phyloP scores from a whole-genome alignment of 2,888 invertebrate species.

The Zele albiditarsus region DNA sequence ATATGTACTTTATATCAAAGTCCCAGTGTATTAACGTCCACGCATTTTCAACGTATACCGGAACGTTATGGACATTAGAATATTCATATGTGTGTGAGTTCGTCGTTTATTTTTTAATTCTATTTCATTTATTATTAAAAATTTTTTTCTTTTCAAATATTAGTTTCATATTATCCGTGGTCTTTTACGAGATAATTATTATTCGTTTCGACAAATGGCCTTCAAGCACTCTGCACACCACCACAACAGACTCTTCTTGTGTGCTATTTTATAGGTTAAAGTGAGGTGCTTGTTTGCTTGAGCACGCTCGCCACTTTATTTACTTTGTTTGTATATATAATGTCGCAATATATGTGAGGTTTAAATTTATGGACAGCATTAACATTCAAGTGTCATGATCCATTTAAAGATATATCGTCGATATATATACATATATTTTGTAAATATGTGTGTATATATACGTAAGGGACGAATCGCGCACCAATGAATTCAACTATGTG shows the following conservation, averaged over 20 bases:
- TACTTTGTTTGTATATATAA: constrained; percentile 5
- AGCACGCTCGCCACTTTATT: constrained; percentile 35
- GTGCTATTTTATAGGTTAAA: constrained; percentile 14
- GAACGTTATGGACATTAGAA: too few relatives aligned
- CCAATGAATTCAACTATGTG: not conserved
- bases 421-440: not conserved
- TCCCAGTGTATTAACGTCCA: constrained; percentile 16
- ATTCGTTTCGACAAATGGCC: constrained; percentile 48
- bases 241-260: constrained; percentile 15
- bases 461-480: too few relatives aligned
- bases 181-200: constrained; percentile 49
- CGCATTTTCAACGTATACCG: not conserved
- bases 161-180: constrained; percentile 24
- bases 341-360: constrained; percentile 43
- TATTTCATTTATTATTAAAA: constrained; percentile 30
- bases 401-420: constrained; percentile 47
- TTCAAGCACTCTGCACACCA: constrained; percentile 45
- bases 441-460: not conserved
- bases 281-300: constrained; percentile 28
- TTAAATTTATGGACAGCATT: constrained; percentile 49
- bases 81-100: too few relatives aligned
- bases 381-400: constrained; percentile 52
- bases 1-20: constrained; percentile 22
- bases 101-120: not conserved
- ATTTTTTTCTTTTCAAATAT: constrained; percentile 25